Conservation (phyloP, 2,113 vertebrate genomes). For the Dasypus novemcinctus region DNA sequence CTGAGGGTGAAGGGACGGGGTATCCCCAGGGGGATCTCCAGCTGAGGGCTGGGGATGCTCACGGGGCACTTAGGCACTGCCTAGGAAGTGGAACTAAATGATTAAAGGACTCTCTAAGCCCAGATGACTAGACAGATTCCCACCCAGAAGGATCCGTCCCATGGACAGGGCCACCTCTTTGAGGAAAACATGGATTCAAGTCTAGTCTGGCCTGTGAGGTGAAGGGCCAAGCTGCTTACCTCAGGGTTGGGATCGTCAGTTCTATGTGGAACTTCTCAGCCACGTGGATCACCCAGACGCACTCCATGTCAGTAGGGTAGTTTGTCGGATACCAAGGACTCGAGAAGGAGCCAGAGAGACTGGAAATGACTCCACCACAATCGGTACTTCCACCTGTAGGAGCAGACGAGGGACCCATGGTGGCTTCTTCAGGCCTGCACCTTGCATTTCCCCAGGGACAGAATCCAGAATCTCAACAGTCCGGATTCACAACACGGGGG, state of each 20-base stretch:
- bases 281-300: conserved; percentile 65
- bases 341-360: conserved; percentile 65
- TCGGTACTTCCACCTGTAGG: conserved; percentile 51
- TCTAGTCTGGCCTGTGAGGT: background rate
- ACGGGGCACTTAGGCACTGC: background rate
- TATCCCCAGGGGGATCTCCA: background rate
- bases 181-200: background rate
- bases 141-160: background rate
- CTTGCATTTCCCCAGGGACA: background rate
- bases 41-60: too few relatives aligned
- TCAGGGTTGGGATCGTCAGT: conserved; percentile 56
- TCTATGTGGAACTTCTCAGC: conserved; percentile 41
- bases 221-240: conserved; percentile 50
- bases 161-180: background rate
- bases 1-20: background rate
- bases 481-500: background rate
- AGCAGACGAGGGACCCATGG: background rate
- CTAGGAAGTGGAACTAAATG: background rate
- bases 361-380: conserved; percentile 65
- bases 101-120: background rate
- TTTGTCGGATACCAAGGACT: conserved; percentile 66
- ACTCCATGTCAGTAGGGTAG: conserved; percentile 61
- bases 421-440: background rate
- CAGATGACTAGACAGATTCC: background rate
- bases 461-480: background rate